Evolutionary conservation across 2,797 vertebrate genomes (phyloP).

Genomic region (Syngnathus acus): DNA sequence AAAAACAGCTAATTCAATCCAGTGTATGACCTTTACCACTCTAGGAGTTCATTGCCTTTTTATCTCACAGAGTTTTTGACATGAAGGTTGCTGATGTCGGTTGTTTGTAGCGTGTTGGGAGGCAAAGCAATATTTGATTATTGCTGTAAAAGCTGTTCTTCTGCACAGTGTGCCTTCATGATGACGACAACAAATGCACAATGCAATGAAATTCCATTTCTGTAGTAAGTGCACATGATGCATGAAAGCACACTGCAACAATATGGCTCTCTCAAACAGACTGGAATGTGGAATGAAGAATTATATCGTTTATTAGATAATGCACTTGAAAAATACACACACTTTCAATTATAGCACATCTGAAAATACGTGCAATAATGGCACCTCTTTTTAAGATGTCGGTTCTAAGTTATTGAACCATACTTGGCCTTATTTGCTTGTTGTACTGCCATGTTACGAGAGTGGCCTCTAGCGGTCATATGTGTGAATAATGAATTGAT

Average conservation of each 20-base stretch:
- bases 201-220: background rate
- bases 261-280: background rate
- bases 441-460: constrained; percentile 46
- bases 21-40: constrained; percentile 30
- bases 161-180: background rate
- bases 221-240: background rate
- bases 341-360: background rate
- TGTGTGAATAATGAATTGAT: background rate
- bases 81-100: constrained; percentile 17
- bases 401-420: background rate
- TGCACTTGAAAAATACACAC: background rate
- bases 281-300: background rate
- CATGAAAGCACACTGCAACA: background rate
- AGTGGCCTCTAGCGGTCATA: constrained; percentile 64
- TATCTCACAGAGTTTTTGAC: constrained; percentile 35
- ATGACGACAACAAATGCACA: background rate
- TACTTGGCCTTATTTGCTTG: background rate
- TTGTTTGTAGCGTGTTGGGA: background rate
- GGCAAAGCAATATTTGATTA: background rate
- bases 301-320: background rate
- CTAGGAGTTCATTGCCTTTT: constrained; percentile 29
- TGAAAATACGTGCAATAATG: background rate
- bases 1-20: constrained; percentile 34
- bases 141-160: background rate
- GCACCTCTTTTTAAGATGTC: background rate